Percentiles rank a stretch among this genome's conserved stretches.
phyloP scores from a whole-genome alignment of 2,113 vertebrate species.

The Columba livia region DNA sequence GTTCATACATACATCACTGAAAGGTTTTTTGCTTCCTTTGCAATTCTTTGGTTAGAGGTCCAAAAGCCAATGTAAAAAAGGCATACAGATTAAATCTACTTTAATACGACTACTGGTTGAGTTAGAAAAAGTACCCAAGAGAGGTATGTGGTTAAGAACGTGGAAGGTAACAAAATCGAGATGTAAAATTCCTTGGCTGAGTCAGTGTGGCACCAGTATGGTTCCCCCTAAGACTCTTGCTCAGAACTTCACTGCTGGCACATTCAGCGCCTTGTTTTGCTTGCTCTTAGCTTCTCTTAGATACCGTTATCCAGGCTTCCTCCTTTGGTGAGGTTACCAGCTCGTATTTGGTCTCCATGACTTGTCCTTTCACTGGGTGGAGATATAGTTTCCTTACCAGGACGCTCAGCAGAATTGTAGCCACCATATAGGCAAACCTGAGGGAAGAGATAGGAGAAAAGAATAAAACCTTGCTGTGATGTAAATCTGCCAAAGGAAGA shows the following conservation, averaged over 20 bases:
- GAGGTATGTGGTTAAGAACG: not conserved
- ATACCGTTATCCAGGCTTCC: conserved; percentile 92
- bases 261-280: not conserved
- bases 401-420: conserved; percentile 85
- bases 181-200: conserved; percentile 16
- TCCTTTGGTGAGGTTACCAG: conserved; percentile 93
- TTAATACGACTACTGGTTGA: conserved; percentile 32
- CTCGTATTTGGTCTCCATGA: conserved; percentile 88
- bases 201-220: not conserved
- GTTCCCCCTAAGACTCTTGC: not conserved
- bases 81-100: conserved; percentile 21
- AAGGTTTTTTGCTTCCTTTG: not conserved
- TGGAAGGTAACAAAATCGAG: not conserved
- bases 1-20: not conserved
- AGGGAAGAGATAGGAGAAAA: not conserved
- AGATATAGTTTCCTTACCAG: conserved; percentile 84
- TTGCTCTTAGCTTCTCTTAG: conserved; percentile 79
- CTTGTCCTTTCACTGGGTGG: conserved; percentile 83
- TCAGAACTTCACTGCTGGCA: not conserved
- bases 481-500: not conserved
- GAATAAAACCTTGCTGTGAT: not conserved
- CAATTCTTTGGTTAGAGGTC: not conserved
- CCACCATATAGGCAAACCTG: conserved; percentile 92
- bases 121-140: conserved; percentile 30
- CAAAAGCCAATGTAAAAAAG: not conserved